A percentile compares a stretch with the other conserved stretches of the same genome.
Conservation (phyloP, 2,888 invertebrate genomes). For the Cyaniris semiargus region DNA sequence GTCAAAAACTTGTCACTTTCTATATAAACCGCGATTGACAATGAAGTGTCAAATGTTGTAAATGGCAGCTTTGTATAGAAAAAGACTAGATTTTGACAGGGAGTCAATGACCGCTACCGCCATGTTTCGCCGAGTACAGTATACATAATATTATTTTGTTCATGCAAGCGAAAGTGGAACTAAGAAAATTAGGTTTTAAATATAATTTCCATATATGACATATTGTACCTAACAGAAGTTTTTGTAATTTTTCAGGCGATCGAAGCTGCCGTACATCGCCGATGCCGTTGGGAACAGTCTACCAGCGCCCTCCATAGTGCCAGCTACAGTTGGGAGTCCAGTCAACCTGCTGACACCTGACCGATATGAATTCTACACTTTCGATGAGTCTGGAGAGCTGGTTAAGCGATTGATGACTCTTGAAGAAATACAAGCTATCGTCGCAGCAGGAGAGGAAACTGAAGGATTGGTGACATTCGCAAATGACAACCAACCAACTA, state of each 20-base stretch:
- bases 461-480: conserved; percentile 78
- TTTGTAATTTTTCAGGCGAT: conserved; percentile 55
- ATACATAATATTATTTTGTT: too few relatives aligned
- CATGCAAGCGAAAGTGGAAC: background rate
- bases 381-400: conserved; percentile 90
- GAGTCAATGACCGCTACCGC: too few relatives aligned
- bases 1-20: too few relatives aligned
- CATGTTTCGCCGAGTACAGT: too few relatives aligned
- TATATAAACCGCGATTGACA: too few relatives aligned
- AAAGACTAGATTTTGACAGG: too few relatives aligned
- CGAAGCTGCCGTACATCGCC: conserved; percentile 80
- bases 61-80: too few relatives aligned
- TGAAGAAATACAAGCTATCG: conserved; percentile 91
- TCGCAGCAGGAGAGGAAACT: conserved; percentile 89
- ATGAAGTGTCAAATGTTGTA: too few relatives aligned
- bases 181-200: background rate
- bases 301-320: conserved; percentile 81
- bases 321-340: conserved; percentile 87
- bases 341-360: conserved; percentile 90
- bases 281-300: conserved; percentile 85
- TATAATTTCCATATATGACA: background rate
- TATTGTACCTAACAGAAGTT: background rate
- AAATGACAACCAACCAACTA: conserved; percentile 70
- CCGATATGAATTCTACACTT: conserved; percentile 92
- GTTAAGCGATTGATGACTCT: conserved; percentile 91